Evolutionary conservation across 2,797 vertebrate genomes (phyloP), one percentile per base, ranked within the genome.

Genomic region (Morelia viridis): DNA sequence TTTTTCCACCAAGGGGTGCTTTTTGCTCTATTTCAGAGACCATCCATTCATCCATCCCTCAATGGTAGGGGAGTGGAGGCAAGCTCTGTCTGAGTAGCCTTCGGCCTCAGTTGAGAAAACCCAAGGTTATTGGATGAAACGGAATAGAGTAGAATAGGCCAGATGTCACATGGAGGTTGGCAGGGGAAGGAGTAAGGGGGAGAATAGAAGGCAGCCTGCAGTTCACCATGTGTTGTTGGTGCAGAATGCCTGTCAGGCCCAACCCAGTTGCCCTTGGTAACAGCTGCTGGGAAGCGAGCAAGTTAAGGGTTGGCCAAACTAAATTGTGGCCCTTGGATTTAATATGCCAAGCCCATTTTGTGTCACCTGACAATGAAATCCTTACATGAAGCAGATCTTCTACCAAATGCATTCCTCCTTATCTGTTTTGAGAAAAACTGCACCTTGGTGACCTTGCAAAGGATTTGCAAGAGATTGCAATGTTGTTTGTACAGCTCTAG

Each of bases 201-300:
- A 12, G 26, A 57, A 57, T 13, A 28, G 41, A 90, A 60, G 58
- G 8, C 28, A 89, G 64, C 65, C 83, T 90, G 19, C 60, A 64
- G 50, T 90, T 90, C 68, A 50, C 58, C 53, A 90, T 19, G 57
- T 80, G 65, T 57, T 90, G 13, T 22, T 1, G 31, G 46, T 88
- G 50, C 58, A 90, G 68, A 12, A 90, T 57, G 50, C 26, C 68
- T 83, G 13, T 92, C 68, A 83, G 89, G 85, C 65, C 85, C 92
- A 87, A 58, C 85, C 85, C 24, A 58, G 85, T 64, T 87, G 68
- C 84, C 65, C 62, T 92, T 90, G 58, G 84, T 90, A 90, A 90
- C 92, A 35, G 53, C 83, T 71, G 31, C 53, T n/a, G 46, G 83
- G 12, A 90, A 89, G 91, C 28, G 5, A 90, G 31, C 28, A 3